Conservation (phyloP, 1,140 invertebrate species). For the Aphaenogaster rudis region DNA sequence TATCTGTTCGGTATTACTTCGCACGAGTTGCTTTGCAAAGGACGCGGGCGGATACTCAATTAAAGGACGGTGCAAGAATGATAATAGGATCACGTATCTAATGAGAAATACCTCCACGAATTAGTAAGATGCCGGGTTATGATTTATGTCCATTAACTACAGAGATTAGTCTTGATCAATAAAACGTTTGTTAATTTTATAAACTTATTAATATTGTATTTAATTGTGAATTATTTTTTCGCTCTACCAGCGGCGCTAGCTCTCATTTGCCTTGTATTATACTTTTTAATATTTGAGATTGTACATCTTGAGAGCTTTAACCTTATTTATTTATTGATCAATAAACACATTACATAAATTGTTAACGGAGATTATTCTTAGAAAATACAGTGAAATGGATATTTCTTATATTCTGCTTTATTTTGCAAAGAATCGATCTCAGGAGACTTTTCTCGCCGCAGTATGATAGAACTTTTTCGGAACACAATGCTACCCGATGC, state of each 20-base stretch:
- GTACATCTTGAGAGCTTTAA: no score
- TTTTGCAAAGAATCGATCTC: not conserved
- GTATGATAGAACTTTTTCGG: not conserved
- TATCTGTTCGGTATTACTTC: conserved; percentile 51
- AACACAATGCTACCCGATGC: not conserved
- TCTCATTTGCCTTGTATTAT: no score
- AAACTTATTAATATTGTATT: no score
- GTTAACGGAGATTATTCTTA: not conserved
- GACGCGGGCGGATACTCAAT: conserved; percentile 28
- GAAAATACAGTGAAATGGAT: not conserved
- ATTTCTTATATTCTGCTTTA: not conserved
- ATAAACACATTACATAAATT: not conserved
- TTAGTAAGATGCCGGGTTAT: not conserved
- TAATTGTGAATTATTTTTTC: no score
- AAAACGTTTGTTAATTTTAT: not conserved
- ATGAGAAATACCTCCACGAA: conserved; percentile 18
- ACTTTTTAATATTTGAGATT: no score
- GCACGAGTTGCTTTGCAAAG: conserved; percentile 22
- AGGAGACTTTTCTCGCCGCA: not conserved
- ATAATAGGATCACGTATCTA: conserved; percentile 52
- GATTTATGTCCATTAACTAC: not conserved
- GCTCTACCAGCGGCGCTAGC: no score
- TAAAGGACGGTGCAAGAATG: conserved; percentile 33
- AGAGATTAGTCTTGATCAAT: not conserved
- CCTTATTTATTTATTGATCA: not conserved